Conservation (phyloP, 1,140 invertebrate genomes). For the Monochamus saltuarius region DNA sequence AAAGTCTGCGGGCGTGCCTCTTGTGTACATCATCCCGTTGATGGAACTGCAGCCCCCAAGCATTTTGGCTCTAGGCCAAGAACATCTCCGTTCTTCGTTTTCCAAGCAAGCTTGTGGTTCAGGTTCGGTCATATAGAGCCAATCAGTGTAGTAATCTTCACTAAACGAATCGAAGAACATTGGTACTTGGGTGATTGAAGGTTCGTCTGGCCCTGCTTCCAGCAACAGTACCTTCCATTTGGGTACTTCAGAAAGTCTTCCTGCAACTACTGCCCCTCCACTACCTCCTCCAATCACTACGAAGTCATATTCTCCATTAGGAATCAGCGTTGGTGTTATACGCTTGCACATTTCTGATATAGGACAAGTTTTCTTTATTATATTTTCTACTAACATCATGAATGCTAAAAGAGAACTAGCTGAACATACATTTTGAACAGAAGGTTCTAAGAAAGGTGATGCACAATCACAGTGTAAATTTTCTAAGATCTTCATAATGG, state of each 20-base stretch:
- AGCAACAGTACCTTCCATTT: slow-evolving; percentile 34
- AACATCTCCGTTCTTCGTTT: slow-evolving; percentile 42
- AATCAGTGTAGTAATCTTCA: slow-evolving; percentile 54
- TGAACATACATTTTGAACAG: slow-evolving; percentile 50
- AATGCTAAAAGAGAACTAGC: slow-evolving; percentile 54
- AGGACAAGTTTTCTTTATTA: slow-evolving; percentile 49
- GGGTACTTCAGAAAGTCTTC: slow-evolving; percentile 43
- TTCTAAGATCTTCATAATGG: too few species aligned
- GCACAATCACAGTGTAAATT: too few species aligned
- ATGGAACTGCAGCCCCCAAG: slow-evolving; percentile 61
- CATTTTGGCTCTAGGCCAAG: slow-evolving; percentile 58
- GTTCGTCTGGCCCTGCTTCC: slow-evolving; percentile 63
- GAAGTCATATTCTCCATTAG: slow-evolving; percentile 55
- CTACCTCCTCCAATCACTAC: slow-evolving; percentile 59
- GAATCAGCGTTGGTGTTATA: slow-evolving; percentile 42
- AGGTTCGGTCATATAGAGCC: slow-evolving; percentile 62
- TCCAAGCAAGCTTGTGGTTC: slow-evolving; percentile 57
- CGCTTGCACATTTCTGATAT: slow-evolving; percentile 52
- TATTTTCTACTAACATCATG: slow-evolving; percentile 55
- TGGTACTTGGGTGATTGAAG: slow-evolving; percentile 53
- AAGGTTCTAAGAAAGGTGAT: slow-evolving; percentile 47
- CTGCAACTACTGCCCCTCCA: slow-evolving; percentile 57
- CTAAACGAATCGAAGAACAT: slow-evolving; percentile 42
- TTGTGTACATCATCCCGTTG: slow-evolving; percentile 70
- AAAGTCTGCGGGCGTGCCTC: slow-evolving; percentile 68